phyloP scores from a whole-genome alignment of 2,113 vertebrate genomes.

The Varanus salvator region DNA sequence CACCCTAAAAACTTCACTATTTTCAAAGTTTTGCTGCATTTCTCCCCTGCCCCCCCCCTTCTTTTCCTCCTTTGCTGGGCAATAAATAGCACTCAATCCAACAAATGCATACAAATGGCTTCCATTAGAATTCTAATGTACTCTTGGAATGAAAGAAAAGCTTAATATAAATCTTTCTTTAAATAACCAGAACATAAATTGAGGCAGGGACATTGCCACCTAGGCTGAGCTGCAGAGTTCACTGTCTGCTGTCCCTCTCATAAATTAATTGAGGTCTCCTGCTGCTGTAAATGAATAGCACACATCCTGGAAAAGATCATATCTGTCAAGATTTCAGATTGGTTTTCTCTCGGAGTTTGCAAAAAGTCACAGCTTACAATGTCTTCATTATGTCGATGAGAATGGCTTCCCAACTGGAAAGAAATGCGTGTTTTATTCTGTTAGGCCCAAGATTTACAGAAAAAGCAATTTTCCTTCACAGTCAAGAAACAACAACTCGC shows the following conservation, averaged over 20 bases:
- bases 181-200: constrained; percentile 81
- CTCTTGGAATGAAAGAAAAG: constrained; percentile 79
- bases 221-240: constrained; percentile 68
- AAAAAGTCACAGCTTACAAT: constrained; percentile 80
- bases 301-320: constrained; percentile 80
- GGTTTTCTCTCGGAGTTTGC: constrained; percentile 78
- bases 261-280: constrained; percentile 83
- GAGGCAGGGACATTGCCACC: constrained; percentile 74
- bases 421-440: constrained; percentile 81
- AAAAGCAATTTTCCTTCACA: constrained; percentile 80
- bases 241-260: constrained; percentile 74
- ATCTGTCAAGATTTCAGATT: constrained; percentile 84
- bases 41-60: constrained; percentile 42
- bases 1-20: constrained; percentile 75
- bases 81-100: constrained; percentile 80
- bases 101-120: constrained; percentile 81
- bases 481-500: constrained; percentile 74
- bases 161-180: constrained; percentile 78
- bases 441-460: constrained; percentile 81
- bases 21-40: constrained; percentile 69
- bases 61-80: constrained; percentile 55
- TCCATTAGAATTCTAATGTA: constrained; percentile 84
- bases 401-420: constrained; percentile 80
- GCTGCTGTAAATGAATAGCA: constrained; percentile 73
- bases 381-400: constrained; percentile 80